A percentile compares a stretch with the other conserved stretches of the same genome.
phyloP scores from a whole-genome alignment of 2,113 vertebrate species.

The Anguilla japonica region DNA sequence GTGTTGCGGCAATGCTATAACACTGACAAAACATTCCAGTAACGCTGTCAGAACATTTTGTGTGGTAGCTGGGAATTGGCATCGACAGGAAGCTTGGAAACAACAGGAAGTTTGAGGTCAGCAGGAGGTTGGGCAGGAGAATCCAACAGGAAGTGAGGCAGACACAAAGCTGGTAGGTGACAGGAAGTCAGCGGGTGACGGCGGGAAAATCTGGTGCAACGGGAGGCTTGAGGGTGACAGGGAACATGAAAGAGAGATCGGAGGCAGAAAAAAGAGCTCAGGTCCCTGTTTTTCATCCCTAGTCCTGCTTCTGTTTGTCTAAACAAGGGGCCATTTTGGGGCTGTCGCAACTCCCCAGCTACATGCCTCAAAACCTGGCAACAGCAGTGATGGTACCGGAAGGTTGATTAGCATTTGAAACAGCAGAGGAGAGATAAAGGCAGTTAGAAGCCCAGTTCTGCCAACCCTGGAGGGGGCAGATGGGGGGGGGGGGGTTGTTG shows the following conservation, averaged over 20 bases:
- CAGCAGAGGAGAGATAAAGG: conserved; percentile 43
- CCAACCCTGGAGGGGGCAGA: conserved; percentile 27
- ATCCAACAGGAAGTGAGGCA: no score
- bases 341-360: conserved; percentile 30
- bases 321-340: conserved; percentile 8
- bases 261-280: neutral
- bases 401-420: conserved; percentile 65
- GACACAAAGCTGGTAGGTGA: no score
- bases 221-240: neutral
- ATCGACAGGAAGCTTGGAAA: no score
- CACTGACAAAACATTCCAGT: no score
- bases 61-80: no score
- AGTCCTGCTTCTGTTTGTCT: neutral
- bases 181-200: no score
- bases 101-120: no score
- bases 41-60: no score
- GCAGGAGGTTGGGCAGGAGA: no score
- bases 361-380: conserved; percentile 31
- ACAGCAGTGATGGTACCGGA: conserved; percentile 32
- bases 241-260: neutral
- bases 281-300: neutral
- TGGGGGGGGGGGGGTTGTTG: conserved; percentile 18
- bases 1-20: no score
- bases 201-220: no score
- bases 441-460: conserved; percentile 35